These are phyloP conservation scores for Alviniconcha strummeri DNA, from an alignment of 2,888 invertebrate species.

Conservation along the genomic window DNA sequence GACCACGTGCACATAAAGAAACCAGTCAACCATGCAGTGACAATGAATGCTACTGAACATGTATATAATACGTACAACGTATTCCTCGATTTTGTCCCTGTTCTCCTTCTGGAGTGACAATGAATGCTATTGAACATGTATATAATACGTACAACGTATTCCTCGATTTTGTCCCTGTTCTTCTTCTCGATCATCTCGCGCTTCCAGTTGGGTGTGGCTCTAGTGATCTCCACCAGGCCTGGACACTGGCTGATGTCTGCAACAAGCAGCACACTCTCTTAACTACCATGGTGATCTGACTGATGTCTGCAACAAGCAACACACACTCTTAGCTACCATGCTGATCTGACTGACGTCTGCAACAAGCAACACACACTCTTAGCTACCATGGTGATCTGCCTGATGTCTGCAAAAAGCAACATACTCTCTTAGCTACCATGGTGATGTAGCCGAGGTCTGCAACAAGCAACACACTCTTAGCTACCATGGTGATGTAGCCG, in stretches of 20 bases:
- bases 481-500: conserved; percentile 36
- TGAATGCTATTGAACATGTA: too few relatives aligned
- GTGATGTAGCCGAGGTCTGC: too few relatives aligned
- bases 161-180: conserved; percentile 65
- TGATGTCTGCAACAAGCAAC: too few relatives aligned
- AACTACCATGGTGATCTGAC: too few relatives aligned
- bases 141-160: conserved; percentile 60
- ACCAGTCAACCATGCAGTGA: too few relatives aligned
- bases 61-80: conserved; percentile 55
- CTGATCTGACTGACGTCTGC: neutral
- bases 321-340: neutral
- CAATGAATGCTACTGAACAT: too few relatives aligned
- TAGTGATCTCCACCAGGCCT: conserved; percentile 63
- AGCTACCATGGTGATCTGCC: too few relatives aligned
- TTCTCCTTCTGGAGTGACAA: conserved; percentile 68
- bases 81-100: conserved; percentile 64
- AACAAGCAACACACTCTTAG: too few relatives aligned
- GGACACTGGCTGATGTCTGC: conserved; percentile 61
- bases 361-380: neutral
- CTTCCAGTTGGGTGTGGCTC: conserved; percentile 66
- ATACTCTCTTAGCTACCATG: too few relatives aligned
- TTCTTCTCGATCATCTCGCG: conserved; percentile 68
- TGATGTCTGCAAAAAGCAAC: too few relatives aligned
- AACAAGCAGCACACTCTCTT: conserved; percentile 18
- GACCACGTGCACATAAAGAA: too few relatives aligned